Percentiles rank a stretch among this genome's conserved stretches.
Evolutionary conservation across 1,140 invertebrate species (phyloP).

Genomic region (Olivierus martensii): DNA sequence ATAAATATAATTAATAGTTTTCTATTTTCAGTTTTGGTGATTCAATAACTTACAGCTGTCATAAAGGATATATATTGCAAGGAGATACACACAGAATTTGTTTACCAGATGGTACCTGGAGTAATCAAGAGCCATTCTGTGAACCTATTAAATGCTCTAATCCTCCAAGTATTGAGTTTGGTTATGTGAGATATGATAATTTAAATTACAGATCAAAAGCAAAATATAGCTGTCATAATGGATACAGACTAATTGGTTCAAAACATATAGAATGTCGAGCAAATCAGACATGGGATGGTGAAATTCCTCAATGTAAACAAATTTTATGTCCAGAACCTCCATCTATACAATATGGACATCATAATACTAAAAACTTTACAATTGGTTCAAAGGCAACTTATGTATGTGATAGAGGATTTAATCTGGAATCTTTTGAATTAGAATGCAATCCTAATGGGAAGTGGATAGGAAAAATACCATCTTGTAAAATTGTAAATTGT

Average conservation of each 20-base stretch:
- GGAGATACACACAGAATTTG: slow-evolving; percentile 39
- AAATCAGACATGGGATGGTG: slow-evolving; percentile 26
- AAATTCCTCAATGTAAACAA: slow-evolving; percentile 45
- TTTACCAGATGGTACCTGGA: slow-evolving; percentile 55
- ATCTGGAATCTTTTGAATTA: slow-evolving; percentile 14
- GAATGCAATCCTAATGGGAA: slow-evolving; percentile 70
- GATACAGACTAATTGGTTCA: slow-evolving; percentile 61
- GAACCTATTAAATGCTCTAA: slow-evolving; percentile 14
- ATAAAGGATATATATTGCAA: slow-evolving; percentile 58
- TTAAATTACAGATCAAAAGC: no score
- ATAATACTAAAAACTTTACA: slow-evolving; percentile 3
- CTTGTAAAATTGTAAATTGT: slow-evolving; percentile 10
- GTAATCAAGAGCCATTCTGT: slow-evolving; percentile 33
- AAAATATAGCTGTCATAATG: slow-evolving; percentile 50
- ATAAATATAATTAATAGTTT: neutral
- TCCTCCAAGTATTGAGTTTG: neutral
- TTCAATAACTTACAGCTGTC: slow-evolving; percentile 59
- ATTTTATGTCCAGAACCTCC: neutral
- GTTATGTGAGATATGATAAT: neutral
- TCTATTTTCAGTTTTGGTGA: slow-evolving; percentile 33
- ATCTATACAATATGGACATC: neutral
- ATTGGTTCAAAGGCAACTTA: slow-evolving; percentile 8
- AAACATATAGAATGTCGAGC: slow-evolving; percentile 16
- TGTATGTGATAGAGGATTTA: slow-evolving; percentile 11
- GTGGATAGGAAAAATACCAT: slow-evolving; percentile 56